phyloP scores from a whole-genome alignment of 1,140 invertebrate species.

The Bombyx mandarina region DNA sequence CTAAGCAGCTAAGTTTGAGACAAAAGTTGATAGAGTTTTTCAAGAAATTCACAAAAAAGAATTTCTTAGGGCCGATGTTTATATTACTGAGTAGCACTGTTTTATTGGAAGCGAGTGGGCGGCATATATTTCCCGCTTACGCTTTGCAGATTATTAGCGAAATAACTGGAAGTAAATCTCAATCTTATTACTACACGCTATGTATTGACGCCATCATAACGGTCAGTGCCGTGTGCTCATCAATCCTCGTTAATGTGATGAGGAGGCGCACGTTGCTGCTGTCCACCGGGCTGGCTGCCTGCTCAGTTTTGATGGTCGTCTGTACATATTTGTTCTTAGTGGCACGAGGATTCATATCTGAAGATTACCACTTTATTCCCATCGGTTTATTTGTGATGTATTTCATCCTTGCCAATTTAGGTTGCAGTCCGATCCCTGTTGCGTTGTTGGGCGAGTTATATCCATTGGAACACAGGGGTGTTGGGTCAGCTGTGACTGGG shows the following conservation, averaged over 20 bases:
- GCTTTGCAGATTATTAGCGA: constrained; percentile 41
- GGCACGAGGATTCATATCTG: constrained; percentile 24
- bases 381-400: constrained; percentile 34
- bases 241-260: constrained; percentile 35
- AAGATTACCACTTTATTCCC: constrained; percentile 31
- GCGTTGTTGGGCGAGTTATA: constrained; percentile 48
- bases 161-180: constrained; percentile 28
- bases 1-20: constrained; percentile 5
- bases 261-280: constrained; percentile 42
- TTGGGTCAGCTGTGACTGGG: constrained; percentile 30
- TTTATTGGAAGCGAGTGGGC: constrained; percentile 40
- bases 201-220: constrained; percentile 46
- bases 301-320: constrained; percentile 22
- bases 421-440: constrained; percentile 47
- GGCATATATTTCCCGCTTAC: constrained; percentile 50
- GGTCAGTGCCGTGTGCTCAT: constrained; percentile 36
- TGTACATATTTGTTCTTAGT: constrained; percentile 34
- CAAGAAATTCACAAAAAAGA: constrained; percentile 37
- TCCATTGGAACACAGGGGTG: constrained; percentile 38
- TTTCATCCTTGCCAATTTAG: constrained; percentile 44
- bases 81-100: constrained; percentile 32
- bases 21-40: constrained; percentile 22
- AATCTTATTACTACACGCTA: constrained; percentile 43
- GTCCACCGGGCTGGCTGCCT: constrained; percentile 29
- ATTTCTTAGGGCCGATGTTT: constrained; percentile 39